Evolutionary conservation across 2,797 vertebrate species (phyloP).

Genomic region (Gouania willdenowi): DNA sequence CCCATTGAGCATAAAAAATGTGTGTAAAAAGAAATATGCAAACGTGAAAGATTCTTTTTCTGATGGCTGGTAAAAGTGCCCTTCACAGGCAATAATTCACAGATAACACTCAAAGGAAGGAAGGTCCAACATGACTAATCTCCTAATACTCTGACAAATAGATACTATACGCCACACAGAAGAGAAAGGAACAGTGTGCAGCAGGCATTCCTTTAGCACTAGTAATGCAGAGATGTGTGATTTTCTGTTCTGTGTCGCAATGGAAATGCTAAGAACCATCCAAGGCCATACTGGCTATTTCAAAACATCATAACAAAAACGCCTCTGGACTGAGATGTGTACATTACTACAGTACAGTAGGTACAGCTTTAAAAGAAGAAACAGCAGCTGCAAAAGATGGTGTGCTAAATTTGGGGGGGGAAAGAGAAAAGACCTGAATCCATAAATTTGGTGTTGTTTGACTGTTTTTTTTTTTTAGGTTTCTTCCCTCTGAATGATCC

Average conservation of each 20-base stretch:
- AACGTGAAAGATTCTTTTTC: constrained; percentile 42
- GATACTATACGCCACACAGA: constrained; percentile 33
- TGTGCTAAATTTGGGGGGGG: constrained; percentile 19
- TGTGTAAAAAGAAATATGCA: constrained; percentile 48
- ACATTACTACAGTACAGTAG: background rate
- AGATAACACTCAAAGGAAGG: constrained; percentile 52
- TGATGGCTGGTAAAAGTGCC: constrained; percentile 42
- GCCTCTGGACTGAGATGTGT: constrained; percentile 8
- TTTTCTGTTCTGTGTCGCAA: constrained; percentile 8
- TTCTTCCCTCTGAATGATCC: constrained; percentile 11
- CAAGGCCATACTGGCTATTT: constrained; percentile 13
- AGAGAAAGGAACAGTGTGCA: constrained; percentile 4
- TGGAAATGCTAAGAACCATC: constrained; percentile 16
- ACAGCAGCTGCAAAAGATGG: constrained; percentile 1
- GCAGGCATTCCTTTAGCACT: constrained; percentile 25
- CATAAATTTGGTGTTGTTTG: constrained; percentile 30
- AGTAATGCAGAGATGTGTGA: constrained; percentile 22
- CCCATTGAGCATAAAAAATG: constrained; percentile 25
- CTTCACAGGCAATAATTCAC: constrained; percentile 55
- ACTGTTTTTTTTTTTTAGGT: constrained; percentile 22
- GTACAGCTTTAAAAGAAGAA: background rate
- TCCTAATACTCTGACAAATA: constrained; percentile 64
- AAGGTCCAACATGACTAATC: constrained; percentile 58
- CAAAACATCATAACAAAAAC: constrained; percentile 15
- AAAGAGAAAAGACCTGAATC: constrained; percentile 32